Conservation (phyloP, 2,113 vertebrate species). For the Oncorhynchus gorbuscha region DNA sequence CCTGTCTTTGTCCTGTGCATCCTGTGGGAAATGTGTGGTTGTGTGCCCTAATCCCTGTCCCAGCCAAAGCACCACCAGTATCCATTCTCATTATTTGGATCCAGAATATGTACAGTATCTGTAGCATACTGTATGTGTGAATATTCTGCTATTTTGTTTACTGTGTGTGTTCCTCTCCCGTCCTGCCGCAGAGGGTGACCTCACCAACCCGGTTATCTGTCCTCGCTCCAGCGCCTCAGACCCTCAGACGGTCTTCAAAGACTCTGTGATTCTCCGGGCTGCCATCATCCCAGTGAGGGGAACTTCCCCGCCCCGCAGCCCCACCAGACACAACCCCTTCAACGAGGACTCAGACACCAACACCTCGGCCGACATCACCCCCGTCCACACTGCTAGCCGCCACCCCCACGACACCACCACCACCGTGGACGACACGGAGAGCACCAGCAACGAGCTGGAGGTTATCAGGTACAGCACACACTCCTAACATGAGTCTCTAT, state of each 20-base stretch:
- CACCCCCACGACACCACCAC: constrained; percentile 29
- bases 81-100: constrained; percentile 36
- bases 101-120: constrained; percentile 7
- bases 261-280: constrained; percentile 56
- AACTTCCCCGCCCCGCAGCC: constrained; percentile 69
- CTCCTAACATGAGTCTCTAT: not conserved
- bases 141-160: not conserved
- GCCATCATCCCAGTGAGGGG: constrained; percentile 34
- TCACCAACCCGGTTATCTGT: constrained; percentile 88
- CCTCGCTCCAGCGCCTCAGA: constrained; percentile 81
- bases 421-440: constrained; percentile 64
- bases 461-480: constrained; percentile 81
- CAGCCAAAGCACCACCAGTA: constrained; percentile 13
- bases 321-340: constrained; percentile 91
- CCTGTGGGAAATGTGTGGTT: too few species aligned
- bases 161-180: constrained; percentile 19
- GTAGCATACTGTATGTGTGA: not conserved
- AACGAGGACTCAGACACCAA: constrained; percentile 78
- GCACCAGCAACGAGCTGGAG: constrained; percentile 80
- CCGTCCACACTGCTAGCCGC: constrained; percentile 74
- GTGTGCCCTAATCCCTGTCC: constrained; percentile 18
- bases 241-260: constrained; percentile 70
- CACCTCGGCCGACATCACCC: constrained; percentile 84
- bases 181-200: constrained; percentile 82
- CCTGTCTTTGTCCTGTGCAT: not conserved